These are phyloP conservation scores for Oscheius sp. DNA, from an alignment of 2,888 invertebrate species.

Conservation along the genomic window DNA sequence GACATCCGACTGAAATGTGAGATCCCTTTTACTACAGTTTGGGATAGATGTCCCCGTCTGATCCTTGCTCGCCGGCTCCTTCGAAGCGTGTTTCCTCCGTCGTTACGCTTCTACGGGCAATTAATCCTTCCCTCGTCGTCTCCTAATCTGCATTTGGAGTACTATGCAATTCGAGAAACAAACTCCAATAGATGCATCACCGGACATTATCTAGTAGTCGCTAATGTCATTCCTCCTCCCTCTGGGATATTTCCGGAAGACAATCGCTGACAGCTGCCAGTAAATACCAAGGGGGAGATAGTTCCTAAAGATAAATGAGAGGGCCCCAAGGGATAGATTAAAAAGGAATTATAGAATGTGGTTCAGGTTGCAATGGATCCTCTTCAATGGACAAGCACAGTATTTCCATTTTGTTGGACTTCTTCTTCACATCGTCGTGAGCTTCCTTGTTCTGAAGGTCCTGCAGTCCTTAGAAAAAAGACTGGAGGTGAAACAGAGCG, in stretches of 20 bases:
- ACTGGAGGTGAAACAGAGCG: background rate
- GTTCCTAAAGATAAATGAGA: background rate
- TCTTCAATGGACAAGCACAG: constrained; percentile 75
- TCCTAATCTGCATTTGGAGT: too few species aligned
- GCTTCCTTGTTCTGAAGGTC: constrained; percentile 64
- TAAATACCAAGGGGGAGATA: background rate
- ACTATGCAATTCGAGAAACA: too few species aligned
- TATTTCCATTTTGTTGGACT: constrained; percentile 84
- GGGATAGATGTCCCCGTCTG: background rate
- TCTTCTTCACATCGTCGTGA: constrained; percentile 81
- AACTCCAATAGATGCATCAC: too few species aligned
- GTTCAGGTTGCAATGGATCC: constrained; percentile 77
- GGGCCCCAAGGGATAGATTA: background rate
- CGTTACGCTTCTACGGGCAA: constrained; percentile 6
- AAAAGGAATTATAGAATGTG: too few species aligned
- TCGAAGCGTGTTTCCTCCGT: constrained; percentile 12
- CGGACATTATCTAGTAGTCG: too few species aligned
- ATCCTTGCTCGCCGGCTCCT: background rate
- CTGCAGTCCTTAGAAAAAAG: constrained; percentile 22
- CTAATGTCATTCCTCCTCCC: constrained; percentile 4
- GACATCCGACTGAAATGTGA: too few species aligned
- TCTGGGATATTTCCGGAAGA: constrained; percentile 14
- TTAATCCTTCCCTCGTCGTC: background rate
- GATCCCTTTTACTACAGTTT: background rate
- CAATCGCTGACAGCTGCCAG: constrained; percentile 32